Evolutionary conservation across 2,113 vertebrate species (phyloP).

Genomic region (Scortum barcoo): DNA sequence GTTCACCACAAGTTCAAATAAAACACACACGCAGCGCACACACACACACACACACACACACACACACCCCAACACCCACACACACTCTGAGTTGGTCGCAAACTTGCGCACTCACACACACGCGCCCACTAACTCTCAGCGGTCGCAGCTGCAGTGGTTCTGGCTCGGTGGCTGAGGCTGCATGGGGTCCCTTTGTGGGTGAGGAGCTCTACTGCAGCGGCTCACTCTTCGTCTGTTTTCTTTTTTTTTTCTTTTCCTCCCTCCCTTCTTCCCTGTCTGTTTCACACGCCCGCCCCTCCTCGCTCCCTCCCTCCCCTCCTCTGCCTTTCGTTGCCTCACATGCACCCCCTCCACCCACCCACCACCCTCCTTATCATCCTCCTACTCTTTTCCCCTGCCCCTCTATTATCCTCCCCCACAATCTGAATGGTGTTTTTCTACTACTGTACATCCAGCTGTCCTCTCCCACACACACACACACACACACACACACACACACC

Average conservation of each 20-base stretch:
- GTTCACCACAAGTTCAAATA: conserved; percentile 51
- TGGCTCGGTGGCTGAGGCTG: conserved; percentile 61
- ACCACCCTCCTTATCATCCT: not conserved
- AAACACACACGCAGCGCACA: not conserved
- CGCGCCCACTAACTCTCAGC: conserved; percentile 20
- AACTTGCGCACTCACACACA: conserved; percentile 5
- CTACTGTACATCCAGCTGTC: conserved; percentile 65
- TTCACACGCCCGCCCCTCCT: conserved; percentile 1
- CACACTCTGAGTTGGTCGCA: conserved; percentile 13
- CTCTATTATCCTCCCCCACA: conserved; percentile 57
- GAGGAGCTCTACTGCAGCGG: conserved; percentile 62
- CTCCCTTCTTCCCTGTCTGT: conserved; percentile 8
- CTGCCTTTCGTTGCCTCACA: conserved; percentile 4
- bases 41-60: conserved; percentile 35
- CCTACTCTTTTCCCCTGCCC: conserved; percentile 32
- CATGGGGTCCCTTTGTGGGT: conserved; percentile 65
- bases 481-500: conserved; percentile 33
- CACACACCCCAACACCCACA: not conserved
- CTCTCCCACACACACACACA: conserved; percentile 55
- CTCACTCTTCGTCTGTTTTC: conserved; percentile 31
- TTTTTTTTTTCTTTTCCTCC: not conserved
- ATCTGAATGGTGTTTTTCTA: conserved; percentile 42
- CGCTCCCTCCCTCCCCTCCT: not conserved
- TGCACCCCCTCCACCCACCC: conserved; percentile 1
- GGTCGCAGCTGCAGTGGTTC: conserved; percentile 67